A percentile compares a stretch with the other conserved stretches of the same genome.
Evolutionary conservation across 2,113 vertebrate species (phyloP).

Genomic region (Serranochromis macrocephalus): DNA sequence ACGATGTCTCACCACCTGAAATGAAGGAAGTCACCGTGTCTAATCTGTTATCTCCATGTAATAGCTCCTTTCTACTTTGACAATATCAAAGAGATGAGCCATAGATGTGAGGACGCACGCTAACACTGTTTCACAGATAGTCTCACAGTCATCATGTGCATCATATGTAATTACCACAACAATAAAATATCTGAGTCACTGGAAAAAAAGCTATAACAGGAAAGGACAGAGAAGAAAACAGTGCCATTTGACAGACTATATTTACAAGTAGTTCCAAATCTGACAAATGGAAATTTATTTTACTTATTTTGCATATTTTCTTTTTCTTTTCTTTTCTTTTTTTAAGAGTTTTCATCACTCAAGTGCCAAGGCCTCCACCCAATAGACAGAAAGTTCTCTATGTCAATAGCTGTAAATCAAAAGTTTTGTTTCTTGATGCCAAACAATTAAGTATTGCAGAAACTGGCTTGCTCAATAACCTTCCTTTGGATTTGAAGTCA

Average conservation of each 20-base stretch:
- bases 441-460: not conserved
- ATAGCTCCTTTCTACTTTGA: not conserved
- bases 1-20: not conserved
- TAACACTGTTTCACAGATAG: not conserved
- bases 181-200: not conserved
- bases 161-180: not conserved
- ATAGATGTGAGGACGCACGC: not conserved
- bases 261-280: not conserved
- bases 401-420: not conserved
- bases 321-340: not conserved
- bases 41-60: slow-evolving; percentile 27
- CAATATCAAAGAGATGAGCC: not conserved
- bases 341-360: not conserved
- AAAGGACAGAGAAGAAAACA: not conserved
- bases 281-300: not conserved
- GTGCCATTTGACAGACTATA: not conserved
- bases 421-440: not conserved
- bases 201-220: not conserved
- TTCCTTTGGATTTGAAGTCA: not conserved
- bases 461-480: not conserved
- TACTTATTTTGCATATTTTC: not conserved
- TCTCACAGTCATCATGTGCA: not conserved
- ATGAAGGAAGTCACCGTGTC: not conserved
- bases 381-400: not conserved
- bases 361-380: not conserved